Percentiles rank a stretch among this genome's conserved stretches.
These are phyloP conservation scores for Heteractis magnifica DNA, from an alignment of 92 coral and sea anemone genomes.

Conservation along the genomic window DNA sequence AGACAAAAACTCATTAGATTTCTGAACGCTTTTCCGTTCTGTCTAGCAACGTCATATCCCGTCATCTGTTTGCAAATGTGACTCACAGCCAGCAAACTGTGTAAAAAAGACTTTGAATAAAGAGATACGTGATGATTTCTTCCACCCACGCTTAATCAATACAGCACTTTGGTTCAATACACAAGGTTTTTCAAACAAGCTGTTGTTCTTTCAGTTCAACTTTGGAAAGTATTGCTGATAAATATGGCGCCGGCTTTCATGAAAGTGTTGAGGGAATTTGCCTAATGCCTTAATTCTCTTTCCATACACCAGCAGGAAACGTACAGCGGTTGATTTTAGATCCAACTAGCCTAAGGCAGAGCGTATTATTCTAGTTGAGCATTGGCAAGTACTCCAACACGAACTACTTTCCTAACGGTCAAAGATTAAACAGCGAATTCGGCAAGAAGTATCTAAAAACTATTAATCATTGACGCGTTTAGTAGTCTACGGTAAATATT, in stretches of 20 bases:
- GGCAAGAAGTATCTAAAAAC: no score
- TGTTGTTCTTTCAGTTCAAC: constrained; percentile 5
- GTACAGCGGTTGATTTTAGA: background rate
- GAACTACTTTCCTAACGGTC: no score
- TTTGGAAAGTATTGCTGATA: background rate
- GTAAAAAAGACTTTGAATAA: background rate
- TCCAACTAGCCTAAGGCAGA: background rate
- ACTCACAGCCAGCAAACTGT: background rate
- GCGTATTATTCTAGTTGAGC: no score
- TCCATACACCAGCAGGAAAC: background rate
- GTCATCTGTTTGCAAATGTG: background rate
- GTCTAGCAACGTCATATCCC: constrained; percentile 24
- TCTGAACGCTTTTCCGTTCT: constrained; percentile 26
- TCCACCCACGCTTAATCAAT: background rate
- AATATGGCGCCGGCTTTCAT: background rate
- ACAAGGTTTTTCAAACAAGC: background rate
- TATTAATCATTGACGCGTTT: no score
- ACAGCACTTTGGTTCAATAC: background rate
- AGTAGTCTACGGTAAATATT: no score
- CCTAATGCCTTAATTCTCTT: constrained; percentile 4
- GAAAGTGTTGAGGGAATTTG: background rate
- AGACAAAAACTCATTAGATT: background rate
- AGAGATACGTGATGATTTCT: background rate
- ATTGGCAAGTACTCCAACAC: no score
- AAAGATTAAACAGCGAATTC: no score